These are phyloP conservation scores for Nebria ingens DNA, from an alignment of 1,140 invertebrate species.

Conservation along the genomic window DNA sequence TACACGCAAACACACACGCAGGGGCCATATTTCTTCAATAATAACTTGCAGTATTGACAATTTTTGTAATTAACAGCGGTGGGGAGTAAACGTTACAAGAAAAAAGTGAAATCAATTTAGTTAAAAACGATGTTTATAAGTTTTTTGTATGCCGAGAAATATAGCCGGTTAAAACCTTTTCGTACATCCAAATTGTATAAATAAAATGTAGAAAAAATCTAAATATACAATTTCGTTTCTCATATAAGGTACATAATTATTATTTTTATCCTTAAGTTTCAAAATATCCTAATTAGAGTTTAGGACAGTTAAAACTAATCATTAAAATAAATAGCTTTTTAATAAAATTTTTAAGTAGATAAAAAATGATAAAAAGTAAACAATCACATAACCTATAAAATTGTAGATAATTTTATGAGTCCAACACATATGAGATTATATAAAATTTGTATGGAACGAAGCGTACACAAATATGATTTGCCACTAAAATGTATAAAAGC, in stretches of 20 bases:
- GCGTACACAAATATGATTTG: background rate
- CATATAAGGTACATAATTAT: background rate
- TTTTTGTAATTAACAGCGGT: too few relatives aligned
- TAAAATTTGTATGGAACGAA: too few relatives aligned
- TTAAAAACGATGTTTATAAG: background rate
- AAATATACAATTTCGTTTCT: background rate
- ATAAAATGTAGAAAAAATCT: background rate
- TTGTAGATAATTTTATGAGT: too few relatives aligned
- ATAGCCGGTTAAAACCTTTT: background rate
- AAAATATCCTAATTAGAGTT: background rate
- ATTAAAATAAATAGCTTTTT: background rate
- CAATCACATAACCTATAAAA: background rate
- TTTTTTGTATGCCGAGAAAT: background rate
- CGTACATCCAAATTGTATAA: background rate
- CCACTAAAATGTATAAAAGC: background rate
- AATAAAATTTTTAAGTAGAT: constrained; percentile 8
- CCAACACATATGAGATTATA: background rate
- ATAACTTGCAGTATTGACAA: too few relatives aligned
- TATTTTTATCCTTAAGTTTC: background rate
- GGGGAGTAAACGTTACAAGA: background rate
- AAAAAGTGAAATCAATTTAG: background rate
- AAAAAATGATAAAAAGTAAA: too few relatives aligned
- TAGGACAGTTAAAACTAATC: background rate
- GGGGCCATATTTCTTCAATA: too few relatives aligned
- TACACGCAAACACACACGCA: too few relatives aligned